Percentiles rank a stretch among this genome's conserved stretches.
Conservation (phyloP, 2,888 invertebrate genomes). For the Tachina fera region DNA sequence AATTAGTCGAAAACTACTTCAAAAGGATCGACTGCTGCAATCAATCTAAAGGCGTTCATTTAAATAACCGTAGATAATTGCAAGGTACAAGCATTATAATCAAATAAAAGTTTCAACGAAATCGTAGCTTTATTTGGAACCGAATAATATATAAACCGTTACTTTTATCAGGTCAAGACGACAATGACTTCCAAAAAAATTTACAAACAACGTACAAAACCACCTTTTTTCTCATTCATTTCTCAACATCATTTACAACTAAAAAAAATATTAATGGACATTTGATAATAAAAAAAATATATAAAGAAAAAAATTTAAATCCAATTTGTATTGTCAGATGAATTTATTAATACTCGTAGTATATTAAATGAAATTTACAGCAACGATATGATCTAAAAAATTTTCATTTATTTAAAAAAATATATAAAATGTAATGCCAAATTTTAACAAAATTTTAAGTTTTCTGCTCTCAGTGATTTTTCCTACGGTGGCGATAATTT, state of each 20-base stretch:
- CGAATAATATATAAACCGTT: background rate
- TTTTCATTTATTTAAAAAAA: conserved; percentile 23
- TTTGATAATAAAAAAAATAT: background rate
- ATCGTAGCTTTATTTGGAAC: too few relatives aligned
- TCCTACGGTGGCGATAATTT: too few relatives aligned
- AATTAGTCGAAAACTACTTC: too few relatives aligned
- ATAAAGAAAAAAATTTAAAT: background rate
- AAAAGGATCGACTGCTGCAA: too few relatives aligned
- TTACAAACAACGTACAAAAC: conserved; percentile 8
- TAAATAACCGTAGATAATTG: too few relatives aligned
- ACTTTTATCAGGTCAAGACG: conserved; percentile 52
- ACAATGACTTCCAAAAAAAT: conserved; percentile 22
- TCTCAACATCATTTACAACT: conserved; percentile 2
- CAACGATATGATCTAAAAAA: conserved; percentile 11
- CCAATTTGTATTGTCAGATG: conserved; percentile 38
- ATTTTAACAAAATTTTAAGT: conserved; percentile 44
- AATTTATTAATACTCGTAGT: conserved; percentile 40
- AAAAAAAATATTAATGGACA: conserved; percentile 52
- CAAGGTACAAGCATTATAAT: too few relatives aligned
- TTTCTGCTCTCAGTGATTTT: conserved; percentile 26
- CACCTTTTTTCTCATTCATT: conserved; percentile 18
- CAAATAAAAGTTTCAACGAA: too few relatives aligned
- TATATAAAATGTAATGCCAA: conserved; percentile 60
- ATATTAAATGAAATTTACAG: conserved; percentile 16
- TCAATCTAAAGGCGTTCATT: too few relatives aligned